Percentiles rank a stretch among this genome's conserved stretches.
phyloP scores from a whole-genome alignment of 2,888 invertebrate genomes.

The Harmothoe impar region DNA sequence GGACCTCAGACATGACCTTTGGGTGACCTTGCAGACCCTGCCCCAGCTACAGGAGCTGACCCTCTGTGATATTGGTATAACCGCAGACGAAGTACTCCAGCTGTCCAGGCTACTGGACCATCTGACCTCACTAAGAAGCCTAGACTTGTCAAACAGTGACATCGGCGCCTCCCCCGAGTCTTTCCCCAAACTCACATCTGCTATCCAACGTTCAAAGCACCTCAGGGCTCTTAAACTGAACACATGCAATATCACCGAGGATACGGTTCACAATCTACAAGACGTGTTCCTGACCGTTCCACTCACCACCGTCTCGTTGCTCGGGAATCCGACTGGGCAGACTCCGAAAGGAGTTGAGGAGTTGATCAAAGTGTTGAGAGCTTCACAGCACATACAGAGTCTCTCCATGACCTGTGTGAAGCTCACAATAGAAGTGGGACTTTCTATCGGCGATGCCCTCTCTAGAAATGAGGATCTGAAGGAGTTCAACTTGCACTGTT shows the following conservation, averaged over 20 bases:
- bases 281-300: neutral
- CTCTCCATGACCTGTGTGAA: constrained; percentile 31
- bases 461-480: constrained; percentile 30
- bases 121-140: constrained; percentile 29
- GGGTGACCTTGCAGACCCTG: neutral
- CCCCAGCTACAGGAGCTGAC: neutral
- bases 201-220: neutral
- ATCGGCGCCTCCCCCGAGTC: constrained; percentile 15
- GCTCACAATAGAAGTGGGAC: neutral
- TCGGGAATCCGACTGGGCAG: constrained; percentile 36
- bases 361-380: neutral
- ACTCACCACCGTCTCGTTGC: constrained; percentile 3
- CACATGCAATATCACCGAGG: constrained; percentile 46
- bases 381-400: neutral
- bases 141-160: constrained; percentile 51
- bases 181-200: neutral
- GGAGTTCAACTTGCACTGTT: constrained; percentile 5
- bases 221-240: constrained; percentile 39
- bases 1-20: neutral
- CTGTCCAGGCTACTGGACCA: neutral
- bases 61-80: constrained; percentile 36
- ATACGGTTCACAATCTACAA: neutral
- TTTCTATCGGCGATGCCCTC: neutral
- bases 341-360: neutral
- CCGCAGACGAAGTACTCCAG: neutral